These are phyloP conservation scores for Bactericera cockerelli DNA, from an alignment of 1,140 invertebrate genomes.

Conservation along the genomic window DNA sequence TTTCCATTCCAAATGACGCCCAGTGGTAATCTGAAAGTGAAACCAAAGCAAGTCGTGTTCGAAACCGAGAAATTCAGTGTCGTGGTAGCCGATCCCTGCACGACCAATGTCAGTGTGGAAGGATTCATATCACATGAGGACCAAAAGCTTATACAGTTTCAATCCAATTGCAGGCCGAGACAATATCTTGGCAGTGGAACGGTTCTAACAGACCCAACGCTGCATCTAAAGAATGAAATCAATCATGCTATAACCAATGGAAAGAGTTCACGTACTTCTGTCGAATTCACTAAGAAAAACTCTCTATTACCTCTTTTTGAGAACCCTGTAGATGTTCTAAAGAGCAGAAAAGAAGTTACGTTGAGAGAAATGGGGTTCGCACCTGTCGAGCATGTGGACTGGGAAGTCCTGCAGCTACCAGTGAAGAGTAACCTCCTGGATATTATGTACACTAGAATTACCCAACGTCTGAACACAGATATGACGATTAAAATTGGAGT, in stretches of 20 bases:
- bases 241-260: background rate
- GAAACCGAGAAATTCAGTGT: conserved; percentile 5
- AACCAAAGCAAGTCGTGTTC: conserved; percentile 2
- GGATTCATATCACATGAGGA: background rate
- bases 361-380: conserved; percentile 31
- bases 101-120: background rate
- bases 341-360: background rate
- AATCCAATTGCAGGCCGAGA: background rate
- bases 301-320: too few species aligned
- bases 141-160: background rate
- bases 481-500: conserved; percentile 36
- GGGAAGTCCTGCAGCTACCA: conserved; percentile 34
- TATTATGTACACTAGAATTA: conserved; percentile 35
- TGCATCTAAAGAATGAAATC: background rate
- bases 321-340: background rate
- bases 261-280: background rate
- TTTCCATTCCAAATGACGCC: background rate
- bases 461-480: conserved; percentile 41
- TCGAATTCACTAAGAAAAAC: too few species aligned
- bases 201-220: background rate
- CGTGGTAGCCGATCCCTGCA: background rate
- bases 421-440: conserved; percentile 39
- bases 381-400: conserved; percentile 32
- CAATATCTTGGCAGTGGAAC: too few species aligned
- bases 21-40: conserved; percentile 1